Percentiles rank a stretch among this genome's conserved stretches.
phyloP scores from a whole-genome alignment of 2,797 vertebrate species.

The Alosa sapidissima region DNA sequence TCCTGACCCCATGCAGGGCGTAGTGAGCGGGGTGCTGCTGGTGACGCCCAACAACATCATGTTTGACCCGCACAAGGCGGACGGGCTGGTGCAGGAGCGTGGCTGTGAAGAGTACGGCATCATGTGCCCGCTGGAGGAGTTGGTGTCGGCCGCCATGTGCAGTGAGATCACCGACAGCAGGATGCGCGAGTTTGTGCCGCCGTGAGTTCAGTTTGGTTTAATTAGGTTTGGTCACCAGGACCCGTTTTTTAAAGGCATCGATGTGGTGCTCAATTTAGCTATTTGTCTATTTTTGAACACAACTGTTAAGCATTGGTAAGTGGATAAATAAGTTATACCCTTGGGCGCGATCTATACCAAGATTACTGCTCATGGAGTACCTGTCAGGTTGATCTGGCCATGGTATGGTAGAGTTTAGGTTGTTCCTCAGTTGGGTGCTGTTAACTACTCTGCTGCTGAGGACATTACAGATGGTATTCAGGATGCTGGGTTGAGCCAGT shows the following conservation, averaged over 20 bases:
- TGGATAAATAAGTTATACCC: neutral
- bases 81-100: conserved; percentile 92
- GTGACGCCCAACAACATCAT: conserved; percentile 99
- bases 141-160: conserved; percentile 93
- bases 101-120: conserved; percentile 99
- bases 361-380: neutral
- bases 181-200: conserved; percentile 87
- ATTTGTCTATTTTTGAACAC: neutral
- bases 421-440: too few species aligned
- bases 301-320: neutral
- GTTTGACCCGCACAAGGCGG: conserved; percentile 97
- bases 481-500: too few species aligned
- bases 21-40: conserved; percentile 94
- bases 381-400: neutral
- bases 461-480: too few species aligned
- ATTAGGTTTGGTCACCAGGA: neutral
- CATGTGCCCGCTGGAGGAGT: conserved; percentile 99
- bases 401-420: neutral
- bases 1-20: conserved; percentile 75
- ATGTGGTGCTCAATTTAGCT: neutral
- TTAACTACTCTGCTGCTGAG: too few species aligned
- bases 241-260: neutral
- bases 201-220: conserved; percentile 73
- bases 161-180: conserved; percentile 93
- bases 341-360: neutral